These are phyloP conservation scores for Drosophila carrolli DNA, from an alignment of 1,140 invertebrate genomes.

Conservation along the genomic window DNA sequence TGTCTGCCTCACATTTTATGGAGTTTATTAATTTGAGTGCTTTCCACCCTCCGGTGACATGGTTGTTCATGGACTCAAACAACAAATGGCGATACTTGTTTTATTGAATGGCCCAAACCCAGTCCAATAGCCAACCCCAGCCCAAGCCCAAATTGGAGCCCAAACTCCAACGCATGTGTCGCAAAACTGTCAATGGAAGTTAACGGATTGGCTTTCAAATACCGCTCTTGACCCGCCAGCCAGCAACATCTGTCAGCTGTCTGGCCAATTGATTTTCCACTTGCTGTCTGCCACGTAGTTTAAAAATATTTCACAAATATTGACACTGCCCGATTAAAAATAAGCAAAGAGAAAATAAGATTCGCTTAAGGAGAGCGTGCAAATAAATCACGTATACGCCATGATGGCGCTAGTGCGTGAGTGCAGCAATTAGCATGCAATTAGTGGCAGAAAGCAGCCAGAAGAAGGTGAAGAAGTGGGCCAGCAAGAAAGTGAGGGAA, in stretches of 20 bases:
- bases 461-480: neutral
- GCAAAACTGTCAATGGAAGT: slow-evolving; percentile 77
- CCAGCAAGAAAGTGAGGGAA: slow-evolving; percentile 25
- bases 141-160: neutral
- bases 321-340: slow-evolving; percentile 60
- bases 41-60: slow-evolving; percentile 73
- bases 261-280: slow-evolving; percentile 73
- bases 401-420: slow-evolving; percentile 36
- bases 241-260: slow-evolving; percentile 56
- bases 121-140: neutral
- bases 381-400: slow-evolving; percentile 78
- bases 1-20: slow-evolving; percentile 80
- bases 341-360: neutral
- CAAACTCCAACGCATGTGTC: slow-evolving; percentile 68
- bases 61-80: slow-evolving; percentile 37
- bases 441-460: slow-evolving; percentile 45
- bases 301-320: slow-evolving; percentile 82
- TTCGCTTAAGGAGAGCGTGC: neutral
- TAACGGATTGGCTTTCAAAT: slow-evolving; percentile 78
- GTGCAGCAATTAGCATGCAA: slow-evolving; percentile 72
- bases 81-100: slow-evolving; percentile 72
- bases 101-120: slow-evolving; percentile 61
- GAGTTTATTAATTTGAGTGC: slow-evolving; percentile 83
- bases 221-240: slow-evolving; percentile 18
- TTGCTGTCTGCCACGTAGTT: slow-evolving; percentile 69